Evolutionary conservation across 2,113 vertebrate species (phyloP).

Genomic region (Arizona elegans): DNA sequence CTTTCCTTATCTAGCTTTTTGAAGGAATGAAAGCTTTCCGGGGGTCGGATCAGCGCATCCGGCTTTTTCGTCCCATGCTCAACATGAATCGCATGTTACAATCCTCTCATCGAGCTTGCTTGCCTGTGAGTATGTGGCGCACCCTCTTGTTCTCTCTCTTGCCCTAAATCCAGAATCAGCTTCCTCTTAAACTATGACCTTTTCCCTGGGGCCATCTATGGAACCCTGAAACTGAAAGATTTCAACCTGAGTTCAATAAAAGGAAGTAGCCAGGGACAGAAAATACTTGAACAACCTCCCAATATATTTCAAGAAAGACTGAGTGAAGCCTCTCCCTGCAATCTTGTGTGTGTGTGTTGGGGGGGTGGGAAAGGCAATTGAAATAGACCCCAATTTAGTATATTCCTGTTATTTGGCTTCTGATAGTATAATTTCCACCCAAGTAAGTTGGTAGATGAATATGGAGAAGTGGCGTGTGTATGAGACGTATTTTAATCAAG

Average conservation of each 20-base stretch:
- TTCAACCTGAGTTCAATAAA: neutral
- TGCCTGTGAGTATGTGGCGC: conserved; percentile 76
- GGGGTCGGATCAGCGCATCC: conserved; percentile 76
- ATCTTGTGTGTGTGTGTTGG: neutral
- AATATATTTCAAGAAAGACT: neutral
- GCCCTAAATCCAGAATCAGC: neutral
- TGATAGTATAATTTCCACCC: neutral
- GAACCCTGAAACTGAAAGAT: neutral
- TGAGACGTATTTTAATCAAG: neutral
- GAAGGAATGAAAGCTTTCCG: conserved; percentile 90
- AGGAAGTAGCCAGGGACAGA: neutral
- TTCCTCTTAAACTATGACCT: neutral
- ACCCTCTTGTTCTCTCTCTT: no score
- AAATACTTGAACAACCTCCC: neutral
- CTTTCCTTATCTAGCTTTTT: conserved; percentile 73
- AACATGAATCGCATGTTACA: conserved; percentile 90
- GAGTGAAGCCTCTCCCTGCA: neutral
- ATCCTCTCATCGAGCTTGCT: conserved; percentile 72
- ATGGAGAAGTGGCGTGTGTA: neutral
- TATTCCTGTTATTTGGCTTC: neutral
- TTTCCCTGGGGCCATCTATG: neutral
- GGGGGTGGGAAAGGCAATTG: accelerated
- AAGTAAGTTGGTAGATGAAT: neutral
- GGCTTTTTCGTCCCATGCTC: conserved; percentile 85
- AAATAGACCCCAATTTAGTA: neutral